Conservation (phyloP, 2,113 vertebrate genomes). For the Melierax canorus region DNA sequence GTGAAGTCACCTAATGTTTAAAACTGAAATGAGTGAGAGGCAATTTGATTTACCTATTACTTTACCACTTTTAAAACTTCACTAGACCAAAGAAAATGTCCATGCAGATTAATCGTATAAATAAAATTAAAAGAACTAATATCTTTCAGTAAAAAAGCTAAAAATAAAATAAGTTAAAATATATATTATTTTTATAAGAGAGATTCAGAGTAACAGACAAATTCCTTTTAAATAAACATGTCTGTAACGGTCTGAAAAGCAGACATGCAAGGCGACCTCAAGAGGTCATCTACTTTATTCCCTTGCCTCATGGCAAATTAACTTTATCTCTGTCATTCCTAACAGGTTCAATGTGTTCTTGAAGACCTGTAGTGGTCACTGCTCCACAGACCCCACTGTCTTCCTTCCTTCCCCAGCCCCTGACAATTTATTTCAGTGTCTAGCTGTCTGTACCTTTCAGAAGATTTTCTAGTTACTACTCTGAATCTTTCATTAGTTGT, state of each 20-base stretch:
- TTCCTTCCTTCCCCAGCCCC: not conserved
- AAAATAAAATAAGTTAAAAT: slow-evolving; percentile 16
- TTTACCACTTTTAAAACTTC: not conserved
- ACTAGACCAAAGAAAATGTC: not conserved
- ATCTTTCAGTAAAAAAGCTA: slow-evolving; percentile 1
- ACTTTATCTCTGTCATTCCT: not conserved
- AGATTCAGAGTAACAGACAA: not conserved
- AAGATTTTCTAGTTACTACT: not conserved
- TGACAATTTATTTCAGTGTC: not conserved
- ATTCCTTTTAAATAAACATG: not conserved
- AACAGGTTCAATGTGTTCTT: not conserved
- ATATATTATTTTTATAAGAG: not conserved
- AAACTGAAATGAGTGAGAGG: not conserved
- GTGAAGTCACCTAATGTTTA: not conserved
- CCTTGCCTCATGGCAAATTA: not conserved
- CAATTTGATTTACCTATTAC: not conserved
- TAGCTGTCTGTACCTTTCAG: not conserved
- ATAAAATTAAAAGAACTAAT: not conserved
- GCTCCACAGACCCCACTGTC: not conserved
- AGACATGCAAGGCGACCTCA: not conserved
- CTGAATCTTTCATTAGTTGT: slow-evolving; percentile 25
- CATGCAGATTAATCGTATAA: not conserved
- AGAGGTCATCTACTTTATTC: not conserved
- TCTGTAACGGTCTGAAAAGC: not conserved
- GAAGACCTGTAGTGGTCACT: not conserved